Evolutionary conservation across 2,888 invertebrate species (phyloP), one percentile per base, ranked within the genome.

Genomic region (Apotomis turbidana): DNA sequence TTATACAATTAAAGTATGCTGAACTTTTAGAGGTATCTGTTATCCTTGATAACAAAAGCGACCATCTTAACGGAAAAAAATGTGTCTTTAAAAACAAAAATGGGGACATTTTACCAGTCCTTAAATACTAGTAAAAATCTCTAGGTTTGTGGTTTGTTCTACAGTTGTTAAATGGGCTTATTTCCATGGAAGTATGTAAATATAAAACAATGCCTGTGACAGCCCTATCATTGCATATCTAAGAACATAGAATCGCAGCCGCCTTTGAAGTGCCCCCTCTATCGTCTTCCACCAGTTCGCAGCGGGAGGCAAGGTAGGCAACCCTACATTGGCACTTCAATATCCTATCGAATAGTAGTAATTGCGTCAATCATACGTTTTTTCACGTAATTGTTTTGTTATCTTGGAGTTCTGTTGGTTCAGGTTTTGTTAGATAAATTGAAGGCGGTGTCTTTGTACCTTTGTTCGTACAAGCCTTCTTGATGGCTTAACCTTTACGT

Each of bases 321-420:
- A 79, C 76, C 70, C 74, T 77, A 83, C 55, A 80, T 46, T 83
- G 83, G 90, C 67, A 73, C 76, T 75, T 77, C 72, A 82, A 90
- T 91, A 71, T 71, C 62, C 71, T 90, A 90, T 89, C 89, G 86
- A 84, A 88, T 86, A 87, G 85, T 83, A 90, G 87, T 91, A 91
- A 91, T 91, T 87, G 85, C 85, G 86, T 89, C 87, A 88, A 78
- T 85, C 86, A 83, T 89, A 85, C 86, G 88, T 87, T 88, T 88
- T 87, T 90, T 87, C 85, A 83, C 89, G 86, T 86, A 88, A 85
- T 85, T 87, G 87, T 88, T 88, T 80, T 80, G 76, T 80, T 71
- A 58, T 71, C 61, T 62, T 62, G 44, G 58, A 71, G 55, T 67
- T 58, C 44, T 61, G 41, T 67, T 49, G 55, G 12, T 5, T n/a